phyloP scores from a whole-genome alignment of 2,888 invertebrate genomes.

The Chironomus riparius region DNA sequence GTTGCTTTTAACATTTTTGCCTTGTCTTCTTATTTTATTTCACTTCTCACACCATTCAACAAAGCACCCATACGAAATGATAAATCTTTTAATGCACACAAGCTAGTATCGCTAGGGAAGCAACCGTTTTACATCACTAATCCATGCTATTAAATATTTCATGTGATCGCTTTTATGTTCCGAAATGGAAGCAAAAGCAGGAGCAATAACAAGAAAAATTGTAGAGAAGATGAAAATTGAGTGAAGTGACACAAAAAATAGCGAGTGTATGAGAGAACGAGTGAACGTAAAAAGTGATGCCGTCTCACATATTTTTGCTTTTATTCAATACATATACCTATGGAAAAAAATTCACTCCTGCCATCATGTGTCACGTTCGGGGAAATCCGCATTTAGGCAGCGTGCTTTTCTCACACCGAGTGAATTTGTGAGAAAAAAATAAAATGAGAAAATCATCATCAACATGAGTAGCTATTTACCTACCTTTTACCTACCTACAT shows the following conservation, averaged over 20 bases:
- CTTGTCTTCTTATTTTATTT: neutral
- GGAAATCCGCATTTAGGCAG: neutral
- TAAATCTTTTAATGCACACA: conserved; percentile 8
- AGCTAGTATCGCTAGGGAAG: neutral
- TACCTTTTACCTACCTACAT: neutral
- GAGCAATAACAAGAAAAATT: neutral
- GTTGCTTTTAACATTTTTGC: neutral
- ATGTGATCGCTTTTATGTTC: conserved; percentile 14
- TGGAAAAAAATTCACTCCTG: neutral
- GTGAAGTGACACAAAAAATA: neutral
- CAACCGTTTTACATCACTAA: conserved; percentile 12
- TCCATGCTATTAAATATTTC: conserved; percentile 19
- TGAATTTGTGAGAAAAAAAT: neutral
- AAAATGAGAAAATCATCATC: neutral
- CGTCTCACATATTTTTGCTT: neutral
- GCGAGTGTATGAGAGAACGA: neutral
- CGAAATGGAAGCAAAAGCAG: neutral
- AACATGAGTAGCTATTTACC: neutral
- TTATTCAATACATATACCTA: neutral
- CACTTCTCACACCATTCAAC: neutral
- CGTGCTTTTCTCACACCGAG: neutral
- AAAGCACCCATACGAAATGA: neutral
- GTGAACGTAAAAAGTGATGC: neutral
- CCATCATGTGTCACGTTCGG: neutral
- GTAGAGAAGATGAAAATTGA: neutral